A percentile compares a stretch with the other conserved stretches of the same genome.
phyloP scores from a whole-genome alignment of 2,797 vertebrate species.

The Cossypha heuglini region DNA sequence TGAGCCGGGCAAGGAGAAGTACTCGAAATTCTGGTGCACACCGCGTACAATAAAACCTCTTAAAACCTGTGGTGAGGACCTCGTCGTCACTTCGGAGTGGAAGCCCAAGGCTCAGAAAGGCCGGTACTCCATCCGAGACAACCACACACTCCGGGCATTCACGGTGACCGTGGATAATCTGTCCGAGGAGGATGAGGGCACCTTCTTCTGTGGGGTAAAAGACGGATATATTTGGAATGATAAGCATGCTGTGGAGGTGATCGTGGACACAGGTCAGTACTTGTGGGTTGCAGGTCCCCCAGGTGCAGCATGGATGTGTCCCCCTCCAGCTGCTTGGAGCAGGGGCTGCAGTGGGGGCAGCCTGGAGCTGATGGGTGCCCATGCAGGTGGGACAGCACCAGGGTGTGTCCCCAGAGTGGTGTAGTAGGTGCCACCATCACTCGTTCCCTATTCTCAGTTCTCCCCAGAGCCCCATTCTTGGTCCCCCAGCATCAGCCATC shows the following conservation, averaged over 20 bases:
- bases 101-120: rapidly evolving
- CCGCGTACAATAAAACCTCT: rapidly evolving
- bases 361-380: too few species aligned
- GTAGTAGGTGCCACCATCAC: not conserved
- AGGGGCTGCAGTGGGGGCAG: rapidly evolving
- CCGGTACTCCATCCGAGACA: not conserved
- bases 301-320: rapidly evolving
- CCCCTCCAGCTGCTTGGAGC: rapidly evolving
- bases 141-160: rapidly evolving
- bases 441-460: rapidly evolving
- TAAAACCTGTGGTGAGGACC: rapidly evolving
- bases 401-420: rapidly evolving
- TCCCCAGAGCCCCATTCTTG: rapidly evolving
- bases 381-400: rapidly evolving
- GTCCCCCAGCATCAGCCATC: not conserved
- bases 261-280: not conserved
- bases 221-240: too few species aligned
- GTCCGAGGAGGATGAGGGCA: rapidly evolving
- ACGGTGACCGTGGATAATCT: not conserved
- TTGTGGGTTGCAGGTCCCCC: rapidly evolving
- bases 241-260: not conserved
- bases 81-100: not conserved
- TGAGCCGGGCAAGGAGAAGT: rapidly evolving
- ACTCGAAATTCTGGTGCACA: not conserved
- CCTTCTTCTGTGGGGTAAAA: not conserved